Base-by-base conservation (phyloP, 2,888 invertebrate genomes). In the Nephrocerus scutellatus region DNA sequence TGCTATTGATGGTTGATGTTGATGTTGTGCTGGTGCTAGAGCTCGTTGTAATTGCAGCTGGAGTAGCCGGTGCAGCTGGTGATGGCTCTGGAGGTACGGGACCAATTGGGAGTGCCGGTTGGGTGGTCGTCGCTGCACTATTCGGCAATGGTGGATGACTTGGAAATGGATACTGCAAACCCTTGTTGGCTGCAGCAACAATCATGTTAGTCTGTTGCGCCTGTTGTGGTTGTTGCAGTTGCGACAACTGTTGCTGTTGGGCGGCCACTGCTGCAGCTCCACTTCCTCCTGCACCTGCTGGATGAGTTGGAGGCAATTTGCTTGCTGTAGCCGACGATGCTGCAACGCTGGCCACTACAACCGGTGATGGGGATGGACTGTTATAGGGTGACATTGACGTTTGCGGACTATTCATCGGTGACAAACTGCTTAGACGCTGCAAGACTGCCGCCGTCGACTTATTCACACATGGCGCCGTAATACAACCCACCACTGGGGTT, bases 161-260 rank as follows among this genome's bases (percentile, higher is more conserved):
- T 50, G 84, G 84, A 70, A 83, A 84, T 32, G 84, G 85, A 70
- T 82, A 85, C 64, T 82, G 85, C 50, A 81, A 71, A 49, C 55
- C 71, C 60, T 60, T 73, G 41, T 54, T 68, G 50, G 47, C 57
- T 36, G 53, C 47, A 43, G 51, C 41, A 28, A 61, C 30, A 19
- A 43, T 3, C 9, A 36, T 29, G 18, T 10, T 19, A 14, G 7
- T 13, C 30, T 6, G 30, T 6, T 9, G 31, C 21, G 13, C 21
- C 16, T 5, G 20, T 21, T 13, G 36, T 25, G 16, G 39, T 25
- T n/a, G n/a, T n/a, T 5, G 48, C 30, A 10, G 26, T 33, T n/a
- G n/a, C 18, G 6, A 16, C 6, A 18, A 39, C 22, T 19, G 35
- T 30, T 18, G 44, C 19, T 10, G 41, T 14, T 5, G 25, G 20